phyloP scores from a whole-genome alignment of 2,888 invertebrate species.

The Trichogramma evanescens region DNA sequence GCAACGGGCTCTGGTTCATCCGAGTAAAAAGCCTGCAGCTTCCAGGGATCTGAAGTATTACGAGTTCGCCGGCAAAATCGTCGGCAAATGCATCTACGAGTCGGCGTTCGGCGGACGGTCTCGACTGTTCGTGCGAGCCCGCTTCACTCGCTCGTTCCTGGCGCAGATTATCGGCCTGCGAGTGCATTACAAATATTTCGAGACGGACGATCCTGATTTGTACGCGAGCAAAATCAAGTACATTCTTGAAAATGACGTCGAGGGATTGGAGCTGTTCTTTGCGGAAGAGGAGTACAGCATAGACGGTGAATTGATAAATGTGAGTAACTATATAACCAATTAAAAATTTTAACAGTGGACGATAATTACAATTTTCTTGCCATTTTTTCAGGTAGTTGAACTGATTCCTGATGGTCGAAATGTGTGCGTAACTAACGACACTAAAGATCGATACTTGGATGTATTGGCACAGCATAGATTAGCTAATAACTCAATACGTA shows the following conservation, averaged over 20 bases:
- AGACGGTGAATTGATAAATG: slow-evolving; percentile 67
- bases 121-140: slow-evolving; percentile 80
- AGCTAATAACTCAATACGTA: slow-evolving; percentile 66
- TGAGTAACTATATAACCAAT: slow-evolving; percentile 31
- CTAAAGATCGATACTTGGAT: slow-evolving; percentile 78
- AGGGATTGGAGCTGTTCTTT: slow-evolving; percentile 78
- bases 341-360: not conserved
- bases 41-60: slow-evolving; percentile 80
- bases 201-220: slow-evolving; percentile 90
- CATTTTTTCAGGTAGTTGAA: slow-evolving; percentile 56
- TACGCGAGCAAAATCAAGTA: slow-evolving; percentile 91
- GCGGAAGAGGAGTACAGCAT: slow-evolving; percentile 82
- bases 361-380: not conserved
- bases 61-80: slow-evolving; percentile 88
- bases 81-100: slow-evolving; percentile 92
- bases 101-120: slow-evolving; percentile 84
- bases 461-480: slow-evolving; percentile 83
- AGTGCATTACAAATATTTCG: slow-evolving; percentile 93
- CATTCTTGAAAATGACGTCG: slow-evolving; percentile 83
- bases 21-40: slow-evolving; percentile 69
- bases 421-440: slow-evolving; percentile 66
- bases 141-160: slow-evolving; percentile 85
- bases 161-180: slow-evolving; percentile 90
- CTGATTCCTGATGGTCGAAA: slow-evolving; percentile 76
- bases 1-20: slow-evolving; percentile 82